Evolutionary conservation across 2,797 vertebrate genomes (phyloP).

Genomic region (Acanthurus lineatus): DNA sequence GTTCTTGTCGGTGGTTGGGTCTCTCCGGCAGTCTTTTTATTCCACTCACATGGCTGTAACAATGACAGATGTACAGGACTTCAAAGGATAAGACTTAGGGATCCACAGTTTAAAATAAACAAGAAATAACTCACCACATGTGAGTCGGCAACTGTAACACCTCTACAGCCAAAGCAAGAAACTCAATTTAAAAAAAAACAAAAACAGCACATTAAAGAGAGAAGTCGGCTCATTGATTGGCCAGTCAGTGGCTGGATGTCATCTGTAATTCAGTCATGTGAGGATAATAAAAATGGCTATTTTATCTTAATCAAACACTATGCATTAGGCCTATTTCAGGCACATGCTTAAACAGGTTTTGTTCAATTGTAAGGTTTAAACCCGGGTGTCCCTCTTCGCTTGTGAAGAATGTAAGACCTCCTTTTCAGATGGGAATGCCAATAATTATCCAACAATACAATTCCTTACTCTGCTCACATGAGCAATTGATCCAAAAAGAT

Average conservation of each 20-base stretch:
- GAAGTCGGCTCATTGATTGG: slow-evolving; percentile 29
- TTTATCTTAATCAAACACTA: slow-evolving; percentile 57
- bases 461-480: slow-evolving; percentile 69
- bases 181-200: slow-evolving; percentile 44
- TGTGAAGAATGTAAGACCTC: slow-evolving; percentile 76
- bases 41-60: slow-evolving; percentile 77
- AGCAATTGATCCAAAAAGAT: slow-evolving; percentile 79
- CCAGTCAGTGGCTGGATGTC: slow-evolving; percentile 45
- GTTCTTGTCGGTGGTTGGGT: slow-evolving; percentile 38
- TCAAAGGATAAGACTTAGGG: slow-evolving; percentile 56
- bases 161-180: slow-evolving; percentile 52
- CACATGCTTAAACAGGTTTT: slow-evolving; percentile 44
- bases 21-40: slow-evolving; percentile 63
- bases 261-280: slow-evolving; percentile 57
- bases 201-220: slow-evolving; percentile 58
- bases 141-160: slow-evolving; percentile 47
- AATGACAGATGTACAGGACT: slow-evolving; percentile 64
- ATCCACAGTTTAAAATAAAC: slow-evolving; percentile 53
- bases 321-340: slow-evolving; percentile 43
- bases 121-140: slow-evolving; percentile 20
- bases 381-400: slow-evolving; percentile 52
- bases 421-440: slow-evolving; percentile 82
- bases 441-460: slow-evolving; percentile 72
- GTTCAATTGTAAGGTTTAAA: slow-evolving; percentile 54
- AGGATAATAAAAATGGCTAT: slow-evolving; percentile 30